Conservation (phyloP, 2,888 invertebrate species). For the Alitta virens region DNA sequence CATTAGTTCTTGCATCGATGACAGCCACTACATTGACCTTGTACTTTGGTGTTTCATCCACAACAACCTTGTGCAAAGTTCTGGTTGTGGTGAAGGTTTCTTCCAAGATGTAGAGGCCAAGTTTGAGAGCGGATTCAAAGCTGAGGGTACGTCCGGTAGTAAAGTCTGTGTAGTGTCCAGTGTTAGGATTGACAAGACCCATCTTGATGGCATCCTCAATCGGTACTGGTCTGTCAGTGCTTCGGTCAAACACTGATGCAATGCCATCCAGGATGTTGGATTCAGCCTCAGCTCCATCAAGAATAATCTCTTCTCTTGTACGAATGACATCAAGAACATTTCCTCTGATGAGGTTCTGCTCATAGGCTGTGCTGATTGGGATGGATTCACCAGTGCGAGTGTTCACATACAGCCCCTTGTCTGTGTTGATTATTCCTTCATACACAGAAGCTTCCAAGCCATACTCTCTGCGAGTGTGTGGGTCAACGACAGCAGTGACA, state of each 20-base stretch:
- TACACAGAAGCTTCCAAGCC: constrained; percentile 67
- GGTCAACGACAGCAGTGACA: constrained; percentile 56
- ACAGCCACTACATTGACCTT: constrained; percentile 37
- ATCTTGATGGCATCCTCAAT: constrained; percentile 63
- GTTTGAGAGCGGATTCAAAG: constrained; percentile 70
- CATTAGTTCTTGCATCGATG: constrained; percentile 56
- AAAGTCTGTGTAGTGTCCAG: constrained; percentile 34
- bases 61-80: constrained; percentile 1
- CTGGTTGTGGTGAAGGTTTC: background rate
- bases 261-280: constrained; percentile 17
- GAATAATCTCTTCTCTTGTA: constrained; percentile 18
- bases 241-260: constrained; percentile 53
- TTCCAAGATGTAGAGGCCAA: constrained; percentile 13
- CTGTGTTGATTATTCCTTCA: constrained; percentile 68
- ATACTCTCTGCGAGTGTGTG: constrained; percentile 79
- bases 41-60: background rate
- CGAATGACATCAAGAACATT: constrained; percentile 12
- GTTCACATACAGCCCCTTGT: constrained; percentile 37
- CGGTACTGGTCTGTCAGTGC: constrained; percentile 44
- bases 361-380: constrained; percentile 13
- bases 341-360: constrained; percentile 17
- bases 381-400: constrained; percentile 17
- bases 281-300: background rate
- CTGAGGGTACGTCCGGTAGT: constrained; percentile 71
- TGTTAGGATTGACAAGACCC: constrained; percentile 66